Conservation (phyloP, 2,113 vertebrate genomes). For the Malurus elegans region DNA sequence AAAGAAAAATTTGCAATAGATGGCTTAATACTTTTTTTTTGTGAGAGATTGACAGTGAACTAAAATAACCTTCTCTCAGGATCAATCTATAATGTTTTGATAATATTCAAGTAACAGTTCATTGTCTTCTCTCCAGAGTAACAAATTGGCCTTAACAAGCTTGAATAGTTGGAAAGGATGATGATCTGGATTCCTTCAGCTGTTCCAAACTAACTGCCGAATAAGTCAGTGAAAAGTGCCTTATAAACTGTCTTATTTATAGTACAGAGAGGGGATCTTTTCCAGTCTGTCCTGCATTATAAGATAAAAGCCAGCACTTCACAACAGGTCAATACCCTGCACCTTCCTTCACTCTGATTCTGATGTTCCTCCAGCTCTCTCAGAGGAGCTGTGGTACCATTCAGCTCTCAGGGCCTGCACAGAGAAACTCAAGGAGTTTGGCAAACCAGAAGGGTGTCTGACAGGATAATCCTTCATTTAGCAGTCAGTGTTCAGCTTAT, state of each 20-base stretch:
- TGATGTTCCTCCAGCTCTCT: not conserved
- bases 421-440: not conserved
- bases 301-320: not conserved
- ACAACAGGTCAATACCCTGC: not conserved
- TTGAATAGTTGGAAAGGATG: not conserved
- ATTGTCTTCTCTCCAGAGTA: not conserved
- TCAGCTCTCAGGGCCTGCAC: not conserved
- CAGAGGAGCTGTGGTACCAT: accelerated
- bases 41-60: not conserved
- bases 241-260: not conserved
- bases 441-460: not conserved
- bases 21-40: not conserved
- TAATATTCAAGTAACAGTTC: not conserved
- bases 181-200: not conserved
- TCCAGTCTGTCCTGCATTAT: not conserved
- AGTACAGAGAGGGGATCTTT: not conserved
- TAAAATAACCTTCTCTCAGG: not conserved
- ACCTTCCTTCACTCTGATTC: not conserved
- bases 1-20: not conserved
- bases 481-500: not conserved
- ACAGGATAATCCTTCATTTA: not conserved
- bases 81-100: not conserved
- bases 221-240: not conserved
- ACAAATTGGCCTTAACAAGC: not conserved
- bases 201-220: not conserved